phyloP scores from a whole-genome alignment of 2,888 invertebrate species.

The Dasypolia templi region DNA sequence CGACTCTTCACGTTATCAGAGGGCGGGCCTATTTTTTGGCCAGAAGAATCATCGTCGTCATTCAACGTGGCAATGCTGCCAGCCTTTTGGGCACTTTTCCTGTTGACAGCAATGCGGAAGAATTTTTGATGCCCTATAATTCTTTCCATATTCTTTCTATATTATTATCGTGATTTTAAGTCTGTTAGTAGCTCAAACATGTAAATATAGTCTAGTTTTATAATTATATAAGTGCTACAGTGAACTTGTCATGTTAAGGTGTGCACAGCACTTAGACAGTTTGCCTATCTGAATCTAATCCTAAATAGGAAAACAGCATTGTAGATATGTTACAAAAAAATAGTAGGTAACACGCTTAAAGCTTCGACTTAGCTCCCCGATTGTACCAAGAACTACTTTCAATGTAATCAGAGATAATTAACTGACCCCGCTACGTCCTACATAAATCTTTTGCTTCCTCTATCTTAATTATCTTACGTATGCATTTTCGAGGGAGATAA shows the following conservation, averaged over 20 bases:
- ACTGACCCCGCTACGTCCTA: conserved; percentile 56
- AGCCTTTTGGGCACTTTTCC: too few species aligned
- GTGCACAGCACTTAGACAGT: neutral
- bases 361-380: conserved; percentile 12
- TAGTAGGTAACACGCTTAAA: conserved; percentile 12
- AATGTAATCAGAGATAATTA: conserved; percentile 68
- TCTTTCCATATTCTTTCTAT: too few species aligned
- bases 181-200: too few species aligned
- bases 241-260: neutral
- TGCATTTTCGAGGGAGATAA: conserved; percentile 62
- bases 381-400: conserved; percentile 58
- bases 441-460: conserved; percentile 62
- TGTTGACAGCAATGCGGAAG: too few species aligned
- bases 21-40: too few species aligned
- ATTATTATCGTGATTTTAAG: too few species aligned
- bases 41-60: too few species aligned
- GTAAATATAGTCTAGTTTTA: too few species aligned
- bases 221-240: neutral
- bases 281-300: neutral
- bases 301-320: neutral
- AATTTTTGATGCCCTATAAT: too few species aligned
- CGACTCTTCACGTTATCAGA: too few species aligned
- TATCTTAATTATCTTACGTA: conserved; percentile 68
- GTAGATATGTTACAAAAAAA: neutral
- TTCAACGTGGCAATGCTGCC: too few species aligned